Conservation (phyloP, 1,140 invertebrate species). For the Campoletis sonorensis region DNA sequence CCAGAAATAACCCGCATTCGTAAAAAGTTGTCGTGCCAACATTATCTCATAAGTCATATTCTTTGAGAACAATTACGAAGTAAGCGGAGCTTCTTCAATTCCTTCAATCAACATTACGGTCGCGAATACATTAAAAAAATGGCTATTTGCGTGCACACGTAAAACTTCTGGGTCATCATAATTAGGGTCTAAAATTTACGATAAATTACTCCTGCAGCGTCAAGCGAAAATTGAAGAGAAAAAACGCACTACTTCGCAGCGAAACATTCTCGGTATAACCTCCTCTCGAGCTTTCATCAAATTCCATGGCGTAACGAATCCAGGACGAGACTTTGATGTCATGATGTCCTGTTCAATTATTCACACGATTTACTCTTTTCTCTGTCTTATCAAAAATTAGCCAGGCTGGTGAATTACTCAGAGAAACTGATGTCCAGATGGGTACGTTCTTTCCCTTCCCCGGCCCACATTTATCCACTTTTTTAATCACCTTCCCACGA, state of each 20-base stretch:
- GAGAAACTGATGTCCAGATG: neutral
- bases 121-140: neutral
- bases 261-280: conserved; percentile 53
- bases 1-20: no score
- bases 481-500: neutral
- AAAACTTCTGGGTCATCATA: conserved; percentile 11
- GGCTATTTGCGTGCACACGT: neutral
- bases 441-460: neutral
- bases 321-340: conserved; percentile 52
- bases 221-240: neutral
- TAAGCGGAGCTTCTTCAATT: neutral
- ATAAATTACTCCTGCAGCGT: neutral
- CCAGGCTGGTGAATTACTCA: conserved; percentile 5
- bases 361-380: neutral
- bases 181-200: neutral
- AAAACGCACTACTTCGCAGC: conserved; percentile 49
- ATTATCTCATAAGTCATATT: no score
- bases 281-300: conserved; percentile 55
- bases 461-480: neutral
- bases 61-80: no score
- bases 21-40: no score
- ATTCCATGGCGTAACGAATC: conserved; percentile 61
- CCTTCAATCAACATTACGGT: neutral
- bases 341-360: conserved; percentile 38
- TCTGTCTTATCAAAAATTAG: neutral